Percentiles rank a stretch among this genome's conserved stretches.
phyloP scores from a whole-genome alignment of 2,113 vertebrate genomes.

The Stercorarius parasiticus region DNA sequence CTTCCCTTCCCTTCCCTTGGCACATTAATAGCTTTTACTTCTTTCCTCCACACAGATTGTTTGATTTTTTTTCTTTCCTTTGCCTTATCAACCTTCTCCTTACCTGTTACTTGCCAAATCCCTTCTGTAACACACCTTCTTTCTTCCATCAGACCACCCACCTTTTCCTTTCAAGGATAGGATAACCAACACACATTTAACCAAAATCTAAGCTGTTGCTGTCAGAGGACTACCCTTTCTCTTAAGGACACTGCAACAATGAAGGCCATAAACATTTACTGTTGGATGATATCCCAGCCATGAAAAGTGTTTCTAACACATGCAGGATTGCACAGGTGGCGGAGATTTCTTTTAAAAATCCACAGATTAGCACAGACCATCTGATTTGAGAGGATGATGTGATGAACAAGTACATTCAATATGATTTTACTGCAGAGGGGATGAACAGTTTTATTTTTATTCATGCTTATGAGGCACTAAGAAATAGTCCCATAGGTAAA shows the following conservation, averaged over 20 bases:
- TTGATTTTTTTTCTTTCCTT: neutral
- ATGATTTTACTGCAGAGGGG: neutral
- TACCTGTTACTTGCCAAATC: neutral
- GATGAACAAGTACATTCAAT: neutral
- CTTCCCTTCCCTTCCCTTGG: no score
- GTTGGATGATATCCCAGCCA: neutral
- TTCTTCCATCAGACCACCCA: neutral
- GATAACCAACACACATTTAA: neutral
- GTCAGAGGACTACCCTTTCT: neutral
- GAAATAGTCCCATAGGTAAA: neutral
- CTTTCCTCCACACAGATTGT: neutral
- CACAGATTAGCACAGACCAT: neutral
- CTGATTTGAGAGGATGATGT: neutral
- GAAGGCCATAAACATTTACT: neutral
- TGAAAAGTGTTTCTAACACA: neutral
- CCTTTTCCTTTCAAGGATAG: neutral
- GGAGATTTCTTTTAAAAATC: neutral
- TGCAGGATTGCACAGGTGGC: neutral
- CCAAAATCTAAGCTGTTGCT: neutral
- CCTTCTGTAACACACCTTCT: neutral
- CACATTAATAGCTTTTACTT: neutral
- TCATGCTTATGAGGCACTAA: neutral
- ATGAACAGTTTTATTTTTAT: neutral
- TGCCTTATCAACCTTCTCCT: neutral
- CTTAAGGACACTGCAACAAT: neutral